Conservation (phyloP, 2,797 vertebrate genomes). For the Etheostoma perlongum region DNA sequence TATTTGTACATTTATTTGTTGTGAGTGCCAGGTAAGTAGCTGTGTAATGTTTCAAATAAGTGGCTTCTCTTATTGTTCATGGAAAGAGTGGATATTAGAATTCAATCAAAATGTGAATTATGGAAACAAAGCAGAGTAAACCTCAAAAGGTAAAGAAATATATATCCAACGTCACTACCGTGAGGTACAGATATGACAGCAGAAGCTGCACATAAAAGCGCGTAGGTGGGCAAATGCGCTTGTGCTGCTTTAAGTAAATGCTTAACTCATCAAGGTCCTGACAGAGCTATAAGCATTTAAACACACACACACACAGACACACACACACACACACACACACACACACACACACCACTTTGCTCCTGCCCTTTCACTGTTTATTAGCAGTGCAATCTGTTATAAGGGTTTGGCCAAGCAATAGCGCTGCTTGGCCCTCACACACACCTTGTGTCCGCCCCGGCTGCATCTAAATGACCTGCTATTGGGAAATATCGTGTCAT, state of each 20-base stretch:
- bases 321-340: not conserved
- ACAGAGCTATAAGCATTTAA: constrained; percentile 85
- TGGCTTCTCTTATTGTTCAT: constrained; percentile 44
- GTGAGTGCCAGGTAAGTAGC: constrained; percentile 28
- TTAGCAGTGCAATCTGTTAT: constrained; percentile 89
- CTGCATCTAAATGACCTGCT: constrained; percentile 78
- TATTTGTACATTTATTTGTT: constrained; percentile 59
- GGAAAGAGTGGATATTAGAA: constrained; percentile 35
- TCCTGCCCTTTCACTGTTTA: constrained; percentile 86
- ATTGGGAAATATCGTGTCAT: constrained; percentile 74
- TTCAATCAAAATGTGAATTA: constrained; percentile 15
- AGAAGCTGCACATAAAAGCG: constrained; percentile 1
- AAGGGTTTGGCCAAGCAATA: constrained; percentile 35
- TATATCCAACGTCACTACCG: not conserved
- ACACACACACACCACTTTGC: constrained; percentile 34
- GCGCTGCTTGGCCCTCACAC: constrained; percentile 22
- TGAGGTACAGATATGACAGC: not conserved
- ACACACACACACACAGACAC: no score
- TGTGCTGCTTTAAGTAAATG: constrained; percentile 40
- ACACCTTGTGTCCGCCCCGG: constrained; percentile 58
- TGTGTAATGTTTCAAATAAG: constrained; percentile 43
- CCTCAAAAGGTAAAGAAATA: constrained; percentile 9
- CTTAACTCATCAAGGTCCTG: constrained; percentile 74
- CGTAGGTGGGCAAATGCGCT: not conserved
- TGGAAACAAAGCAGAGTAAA: constrained; percentile 9